phyloP scores from a whole-genome alignment of 2,113 vertebrate genomes.

The Phoxinus phoxinus region DNA sequence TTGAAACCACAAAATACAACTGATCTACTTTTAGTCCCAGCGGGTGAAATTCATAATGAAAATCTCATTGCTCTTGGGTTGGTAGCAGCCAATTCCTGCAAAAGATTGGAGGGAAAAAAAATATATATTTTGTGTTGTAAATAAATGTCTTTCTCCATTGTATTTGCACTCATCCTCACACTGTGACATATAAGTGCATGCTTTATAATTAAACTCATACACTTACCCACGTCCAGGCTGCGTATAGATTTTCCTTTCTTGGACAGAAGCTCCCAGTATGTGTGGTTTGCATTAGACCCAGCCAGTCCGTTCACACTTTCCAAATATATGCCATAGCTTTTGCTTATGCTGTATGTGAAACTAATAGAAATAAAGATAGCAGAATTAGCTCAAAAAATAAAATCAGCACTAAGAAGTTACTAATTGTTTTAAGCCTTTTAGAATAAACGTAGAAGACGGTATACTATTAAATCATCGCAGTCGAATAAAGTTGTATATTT shows the following conservation, averaged over 20 bases:
- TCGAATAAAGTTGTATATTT: no score
- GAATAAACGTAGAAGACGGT: neutral
- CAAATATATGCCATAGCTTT: slow-evolving; percentile 64
- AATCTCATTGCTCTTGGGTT: slow-evolving; percentile 60
- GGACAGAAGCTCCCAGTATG: slow-evolving; percentile 72
- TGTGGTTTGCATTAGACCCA: slow-evolving; percentile 55
- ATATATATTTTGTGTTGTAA: neutral
- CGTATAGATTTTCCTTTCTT: slow-evolving; percentile 53
- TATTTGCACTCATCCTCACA: neutral
- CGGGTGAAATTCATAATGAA: slow-evolving; percentile 67
- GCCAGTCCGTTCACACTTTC: slow-evolving; percentile 73
- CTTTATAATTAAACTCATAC: neutral
- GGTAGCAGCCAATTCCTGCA: slow-evolving; percentile 69
- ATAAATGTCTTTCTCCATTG: neutral
- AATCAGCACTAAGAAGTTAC: no score
- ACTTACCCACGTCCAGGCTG: slow-evolving; percentile 66
- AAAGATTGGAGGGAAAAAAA: neutral
- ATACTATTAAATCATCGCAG: neutral
- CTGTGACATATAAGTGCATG: neutral
- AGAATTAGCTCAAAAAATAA: neutral
- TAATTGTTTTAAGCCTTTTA: neutral
- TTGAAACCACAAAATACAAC: neutral
- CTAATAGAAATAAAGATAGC: slow-evolving; percentile 46
- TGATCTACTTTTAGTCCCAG: slow-evolving; percentile 33
- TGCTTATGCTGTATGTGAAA: slow-evolving; percentile 66